A percentile compares a stretch with the other conserved stretches of the same genome.
phyloP scores from a whole-genome alignment of 2,888 invertebrate genomes.

The Pyrocoelia pectoralis region DNA sequence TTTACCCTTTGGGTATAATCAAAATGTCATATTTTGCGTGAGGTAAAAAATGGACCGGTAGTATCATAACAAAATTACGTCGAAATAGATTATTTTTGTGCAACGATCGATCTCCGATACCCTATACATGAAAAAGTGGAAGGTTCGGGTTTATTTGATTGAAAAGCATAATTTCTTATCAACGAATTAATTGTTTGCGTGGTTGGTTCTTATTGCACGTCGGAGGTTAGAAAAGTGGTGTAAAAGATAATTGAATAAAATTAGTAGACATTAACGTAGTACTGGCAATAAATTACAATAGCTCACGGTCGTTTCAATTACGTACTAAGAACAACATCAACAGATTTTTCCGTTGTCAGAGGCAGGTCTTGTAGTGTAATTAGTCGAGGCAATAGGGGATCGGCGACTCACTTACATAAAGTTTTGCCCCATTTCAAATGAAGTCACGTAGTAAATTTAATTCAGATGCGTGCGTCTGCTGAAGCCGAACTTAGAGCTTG shows the following conservation, averaged over 20 bases:
- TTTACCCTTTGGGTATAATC: conserved; percentile 14
- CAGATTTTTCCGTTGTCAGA: conserved; percentile 36
- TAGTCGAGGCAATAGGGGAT: conserved; percentile 36
- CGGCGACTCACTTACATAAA: conserved; percentile 37
- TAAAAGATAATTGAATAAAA: conserved; percentile 12
- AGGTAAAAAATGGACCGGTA: not conserved
- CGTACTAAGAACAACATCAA: conserved; percentile 12
- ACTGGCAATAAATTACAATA: not conserved
- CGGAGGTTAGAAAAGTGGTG: conserved; percentile 10
- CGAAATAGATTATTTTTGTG: conserved; percentile 3
- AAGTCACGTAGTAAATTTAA: conserved; percentile 57
- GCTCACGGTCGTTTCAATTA: conserved; percentile 7
- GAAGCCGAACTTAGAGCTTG: conserved; percentile 24
- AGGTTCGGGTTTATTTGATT: too few relatives aligned
- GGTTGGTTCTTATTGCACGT: conserved; percentile 6
- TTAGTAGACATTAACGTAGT: not conserved
- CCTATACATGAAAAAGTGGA: not conserved
- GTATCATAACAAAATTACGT: conserved; percentile 9
- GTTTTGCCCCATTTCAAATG: conserved; percentile 48
- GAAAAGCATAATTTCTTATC: not conserved
- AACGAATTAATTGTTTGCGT: conserved; percentile 5
- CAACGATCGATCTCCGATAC: not conserved
- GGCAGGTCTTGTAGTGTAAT: conserved; percentile 35
- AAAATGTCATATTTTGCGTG: conserved; percentile 13
- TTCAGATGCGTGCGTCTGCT: conserved; percentile 47